Evolutionary conservation across 2,797 vertebrate species (phyloP), one percentile per base, ranked within the genome.

Genomic region (Microctenopoma stevenorrisi): DNA sequence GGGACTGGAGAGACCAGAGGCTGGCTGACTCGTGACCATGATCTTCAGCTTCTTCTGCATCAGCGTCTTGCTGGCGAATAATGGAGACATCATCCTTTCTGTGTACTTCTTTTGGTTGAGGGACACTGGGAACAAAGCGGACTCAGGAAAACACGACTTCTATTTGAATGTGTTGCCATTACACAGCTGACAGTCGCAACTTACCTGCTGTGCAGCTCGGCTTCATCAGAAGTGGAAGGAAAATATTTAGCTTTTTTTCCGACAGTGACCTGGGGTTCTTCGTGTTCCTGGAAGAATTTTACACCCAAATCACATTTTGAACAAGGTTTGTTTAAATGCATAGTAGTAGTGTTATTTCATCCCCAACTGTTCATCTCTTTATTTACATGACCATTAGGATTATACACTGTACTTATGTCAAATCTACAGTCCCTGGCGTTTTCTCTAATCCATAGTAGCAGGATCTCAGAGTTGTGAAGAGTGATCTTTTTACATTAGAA

Each of bases 281-380:
- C 38, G 7, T n/a, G 60, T 33, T 35, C 4, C 73, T 75, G 66
- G 1, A 37, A 38, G 4, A 56, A 18, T 35, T 52, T n/a, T 10
- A 15, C 28, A 44, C 38, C 28, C 1, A 46, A 7, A 60, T 12
- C 6, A 49, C 1, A 60, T 38, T 4, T 33, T 12, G 11, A 46
- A 51, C 16, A 28, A 30, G 7, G 38, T 12, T 48, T 22, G 46
- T 18, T 25, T 25, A 4, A 18, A 16, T 18, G 22, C n/a, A 18
- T 22, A 47, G 7, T 33, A 33, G 30, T 33, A 33, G 30, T 33
- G 30, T 7, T 33, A 33, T 33, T 33, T 33, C 30, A 33, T 33
- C 1, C 5, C 30, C 30, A 33, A 7, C 30, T 33, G 30, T 33
- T 33, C 30, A 22, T 22, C 22, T 22, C 30, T 33, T 33, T 33